Conservation (phyloP, 2,113 vertebrate genomes). For the Anguilla rostrata region DNA sequence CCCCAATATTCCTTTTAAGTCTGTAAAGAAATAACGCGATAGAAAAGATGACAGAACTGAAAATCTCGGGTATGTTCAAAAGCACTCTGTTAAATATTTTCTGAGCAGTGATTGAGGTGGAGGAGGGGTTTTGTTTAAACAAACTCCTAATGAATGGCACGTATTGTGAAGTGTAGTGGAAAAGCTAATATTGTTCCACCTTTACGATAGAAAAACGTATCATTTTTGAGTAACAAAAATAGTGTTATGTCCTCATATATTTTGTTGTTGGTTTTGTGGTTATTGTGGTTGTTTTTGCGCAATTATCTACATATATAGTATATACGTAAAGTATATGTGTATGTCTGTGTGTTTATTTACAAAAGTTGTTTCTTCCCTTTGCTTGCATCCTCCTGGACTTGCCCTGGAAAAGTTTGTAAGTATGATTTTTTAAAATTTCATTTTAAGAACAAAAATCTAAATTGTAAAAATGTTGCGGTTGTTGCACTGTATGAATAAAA, state of each 20-base stretch:
- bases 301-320: not conserved
- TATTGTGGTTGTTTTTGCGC: not conserved
- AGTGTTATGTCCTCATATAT: constrained; percentile 44
- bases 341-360: not conserved
- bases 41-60: not conserved
- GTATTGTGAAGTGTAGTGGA: constrained; percentile 64
- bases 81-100: not conserved
- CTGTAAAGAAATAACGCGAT: not conserved
- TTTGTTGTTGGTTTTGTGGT: not conserved
- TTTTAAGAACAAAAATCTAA: not conserved
- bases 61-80: constrained; percentile 23
- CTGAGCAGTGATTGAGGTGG: constrained; percentile 24
- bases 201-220: constrained; percentile 66
- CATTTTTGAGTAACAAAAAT: constrained; percentile 45
- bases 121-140: constrained; percentile 58
- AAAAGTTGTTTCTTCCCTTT: not conserved
- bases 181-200: constrained; percentile 72
- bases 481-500: not conserved
- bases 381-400: not conserved
- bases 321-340: not conserved
- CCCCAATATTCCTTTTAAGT: not conserved
- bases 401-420: constrained; percentile 11
- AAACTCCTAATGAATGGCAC: constrained; percentile 63
- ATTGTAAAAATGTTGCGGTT: not conserved
- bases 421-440: not conserved